phyloP scores from a whole-genome alignment of 2,797 vertebrate genomes.

The Spinus olivaceus region DNA sequence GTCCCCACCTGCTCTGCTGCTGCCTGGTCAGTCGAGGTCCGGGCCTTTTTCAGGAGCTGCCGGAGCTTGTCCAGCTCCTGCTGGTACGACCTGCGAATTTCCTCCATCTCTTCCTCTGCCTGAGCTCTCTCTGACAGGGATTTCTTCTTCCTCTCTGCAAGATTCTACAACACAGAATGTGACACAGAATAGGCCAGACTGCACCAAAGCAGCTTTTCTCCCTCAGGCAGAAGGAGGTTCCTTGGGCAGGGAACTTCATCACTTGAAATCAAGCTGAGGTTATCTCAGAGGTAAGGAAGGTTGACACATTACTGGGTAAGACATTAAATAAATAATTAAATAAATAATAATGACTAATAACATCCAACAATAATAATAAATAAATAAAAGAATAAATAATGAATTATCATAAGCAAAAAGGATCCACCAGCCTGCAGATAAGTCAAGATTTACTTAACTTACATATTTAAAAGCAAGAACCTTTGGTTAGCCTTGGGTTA shows the following conservation, averaged over 20 bases:
- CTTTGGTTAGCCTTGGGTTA: background rate
- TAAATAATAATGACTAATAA: background rate
- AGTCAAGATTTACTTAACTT: background rate
- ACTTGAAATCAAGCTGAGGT: background rate
- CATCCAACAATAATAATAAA: background rate
- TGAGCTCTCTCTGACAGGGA: constrained; percentile 84
- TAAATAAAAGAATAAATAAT: background rate
- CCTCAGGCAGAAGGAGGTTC: background rate
- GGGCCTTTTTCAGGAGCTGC: constrained; percentile 83
- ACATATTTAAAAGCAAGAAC: background rate
- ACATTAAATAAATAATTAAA: background rate
- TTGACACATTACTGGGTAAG: background rate
- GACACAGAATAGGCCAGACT: background rate
- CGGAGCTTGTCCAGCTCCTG: constrained; percentile 85
- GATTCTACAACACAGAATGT: constrained; percentile 71
- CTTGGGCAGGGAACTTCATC: background rate
- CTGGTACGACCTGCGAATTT: constrained; percentile 81
- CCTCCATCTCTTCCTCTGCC: constrained; percentile 88
- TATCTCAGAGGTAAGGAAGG: background rate
- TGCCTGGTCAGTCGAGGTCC: constrained; percentile 81
- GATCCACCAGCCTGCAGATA: background rate
- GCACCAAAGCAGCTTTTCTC: background rate
- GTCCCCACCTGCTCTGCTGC: constrained; percentile 84
- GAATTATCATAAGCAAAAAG: background rate
- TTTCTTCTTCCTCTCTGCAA: constrained; percentile 89